A percentile compares a stretch with the other conserved stretches of the same genome.
Conservation (phyloP, 2,797 vertebrate species). For the Parauchenoglanis ngamensis region DNA sequence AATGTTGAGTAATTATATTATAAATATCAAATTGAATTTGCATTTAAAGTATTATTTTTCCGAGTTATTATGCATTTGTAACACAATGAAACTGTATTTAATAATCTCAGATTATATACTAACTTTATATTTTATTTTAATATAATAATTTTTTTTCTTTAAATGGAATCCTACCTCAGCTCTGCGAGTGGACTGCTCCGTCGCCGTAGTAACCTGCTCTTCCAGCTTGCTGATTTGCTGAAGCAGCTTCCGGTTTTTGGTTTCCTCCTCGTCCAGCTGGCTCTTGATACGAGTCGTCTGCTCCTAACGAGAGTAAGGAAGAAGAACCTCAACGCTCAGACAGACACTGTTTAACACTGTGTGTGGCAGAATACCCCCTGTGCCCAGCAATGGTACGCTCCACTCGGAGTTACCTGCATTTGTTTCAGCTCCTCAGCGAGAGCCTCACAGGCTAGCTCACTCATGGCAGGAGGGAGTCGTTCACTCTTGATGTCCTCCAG, state of each 20-base stretch:
- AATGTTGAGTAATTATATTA: not conserved
- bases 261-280: constrained; percentile 85
- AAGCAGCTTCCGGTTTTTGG: constrained; percentile 83
- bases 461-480: constrained; percentile 84
- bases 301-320: constrained; percentile 72
- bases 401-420: constrained; percentile 76
- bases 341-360: not conserved
- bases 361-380: not conserved
- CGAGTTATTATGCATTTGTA: not conserved
- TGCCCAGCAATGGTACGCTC: no score
- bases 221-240: constrained; percentile 86
- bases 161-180: constrained; percentile 65
- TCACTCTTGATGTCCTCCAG: constrained; percentile 80
- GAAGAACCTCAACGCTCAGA: not conserved
- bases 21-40: not conserved
- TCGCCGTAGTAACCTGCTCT: constrained; percentile 79
- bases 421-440: constrained; percentile 86
- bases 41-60: not conserved
- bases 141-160: not conserved
- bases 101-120: not conserved
- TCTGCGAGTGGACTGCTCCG: constrained; percentile 72
- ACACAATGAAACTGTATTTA: not conserved
- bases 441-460: constrained; percentile 84
- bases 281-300: constrained; percentile 79
- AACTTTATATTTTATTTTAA: no score